phyloP scores from a whole-genome alignment of 2,797 vertebrate genomes.

The Danio aesculapii region DNA sequence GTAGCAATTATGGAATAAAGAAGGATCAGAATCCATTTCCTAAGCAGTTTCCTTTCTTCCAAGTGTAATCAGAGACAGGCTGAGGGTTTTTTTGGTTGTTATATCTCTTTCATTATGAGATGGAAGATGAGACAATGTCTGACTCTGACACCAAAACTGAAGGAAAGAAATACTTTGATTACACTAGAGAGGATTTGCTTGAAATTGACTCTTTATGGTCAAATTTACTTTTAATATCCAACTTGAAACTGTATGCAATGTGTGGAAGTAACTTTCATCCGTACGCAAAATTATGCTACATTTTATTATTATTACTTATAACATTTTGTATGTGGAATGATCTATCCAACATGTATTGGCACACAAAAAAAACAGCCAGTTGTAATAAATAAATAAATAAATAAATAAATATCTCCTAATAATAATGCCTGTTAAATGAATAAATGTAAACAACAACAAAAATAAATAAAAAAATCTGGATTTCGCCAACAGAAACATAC shows the following conservation, averaged over 20 bases:
- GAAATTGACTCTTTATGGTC: not conserved
- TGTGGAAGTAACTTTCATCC: not conserved
- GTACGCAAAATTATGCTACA: not conserved
- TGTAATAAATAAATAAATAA: too few species aligned
- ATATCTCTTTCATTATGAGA: conserved; percentile 21
- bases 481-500: not conserved
- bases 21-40: conserved; percentile 42
- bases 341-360: too few species aligned
- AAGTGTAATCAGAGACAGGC: conserved; percentile 49
- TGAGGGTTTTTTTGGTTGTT: not conserved
- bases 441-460: too few species aligned
- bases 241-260: not conserved
- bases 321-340: too few species aligned
- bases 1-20: conserved; percentile 50
- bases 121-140: conserved; percentile 14
- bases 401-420: too few species aligned
- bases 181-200: not conserved
- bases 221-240: not conserved
- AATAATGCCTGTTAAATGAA: too few species aligned
- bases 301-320: too few species aligned
- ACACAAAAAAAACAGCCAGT: too few species aligned
- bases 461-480: not conserved
- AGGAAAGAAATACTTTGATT: conserved; percentile 4
- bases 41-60: conserved; percentile 40
- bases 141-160: conserved; percentile 10